Evolutionary conservation across 2,113 vertebrate genomes (phyloP).

Genomic region (Tiliqua scincoides): DNA sequence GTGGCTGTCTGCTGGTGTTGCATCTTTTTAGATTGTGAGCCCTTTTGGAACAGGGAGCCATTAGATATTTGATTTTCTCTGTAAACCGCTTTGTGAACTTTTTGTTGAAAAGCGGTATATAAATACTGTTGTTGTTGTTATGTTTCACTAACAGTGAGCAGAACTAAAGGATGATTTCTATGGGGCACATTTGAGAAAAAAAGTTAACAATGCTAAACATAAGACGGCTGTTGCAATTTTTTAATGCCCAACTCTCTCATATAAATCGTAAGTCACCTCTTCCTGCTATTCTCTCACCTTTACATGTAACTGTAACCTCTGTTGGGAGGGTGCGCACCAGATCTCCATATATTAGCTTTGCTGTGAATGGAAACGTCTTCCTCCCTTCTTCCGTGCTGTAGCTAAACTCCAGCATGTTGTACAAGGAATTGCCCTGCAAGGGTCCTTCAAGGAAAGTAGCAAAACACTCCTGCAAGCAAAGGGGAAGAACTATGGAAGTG

Average conservation of each 20-base stretch:
- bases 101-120: no score
- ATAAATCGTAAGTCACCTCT: no score
- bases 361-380: slow-evolving; percentile 33
- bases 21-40: no score
- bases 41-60: no score
- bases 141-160: background rate
- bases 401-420: slow-evolving; percentile 69
- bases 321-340: slow-evolving; percentile 67
- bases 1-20: no score
- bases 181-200: no score
- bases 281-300: slow-evolving; percentile 52
- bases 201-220: no score
- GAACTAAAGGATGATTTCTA: background rate
- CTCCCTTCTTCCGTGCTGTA: slow-evolving; percentile 34
- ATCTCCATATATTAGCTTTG: slow-evolving; percentile 65
- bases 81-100: no score
- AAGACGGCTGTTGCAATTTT: background rate
- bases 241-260: background rate
- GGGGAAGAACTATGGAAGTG: background rate
- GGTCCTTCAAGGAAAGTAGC: slow-evolving; percentile 49
- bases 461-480: slow-evolving; percentile 53
- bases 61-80: no score
- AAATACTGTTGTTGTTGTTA: no score
- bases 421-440: slow-evolving; percentile 71
- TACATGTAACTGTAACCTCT: slow-evolving; percentile 24